Conservation (phyloP, 2,888 invertebrate species). For the Pyrochroa serraticornis region DNA sequence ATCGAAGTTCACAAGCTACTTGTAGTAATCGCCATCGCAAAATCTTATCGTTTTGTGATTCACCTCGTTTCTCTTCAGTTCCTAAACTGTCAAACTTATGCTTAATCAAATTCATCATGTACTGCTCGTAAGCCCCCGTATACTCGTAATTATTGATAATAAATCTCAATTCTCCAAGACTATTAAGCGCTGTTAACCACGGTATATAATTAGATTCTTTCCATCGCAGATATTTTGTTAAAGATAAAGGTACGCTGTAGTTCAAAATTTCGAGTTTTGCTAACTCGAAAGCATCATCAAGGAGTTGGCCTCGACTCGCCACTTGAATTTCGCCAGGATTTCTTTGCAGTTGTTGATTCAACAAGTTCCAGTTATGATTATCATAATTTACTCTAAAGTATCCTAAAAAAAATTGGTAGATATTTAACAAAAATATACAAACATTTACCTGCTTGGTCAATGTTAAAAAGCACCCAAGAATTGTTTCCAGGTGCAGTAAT, state of each 20-base stretch:
- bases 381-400: conserved; percentile 71
- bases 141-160: conserved; percentile 61
- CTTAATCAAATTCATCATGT: conserved; percentile 44
- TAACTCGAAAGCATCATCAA: conserved; percentile 74
- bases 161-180: conserved; percentile 61
- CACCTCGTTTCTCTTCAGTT: conserved; percentile 59
- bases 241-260: conserved; percentile 66
- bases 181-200: conserved; percentile 68
- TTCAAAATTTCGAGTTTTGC: conserved; percentile 65
- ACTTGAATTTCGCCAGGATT: conserved; percentile 61
- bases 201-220: conserved; percentile 70
- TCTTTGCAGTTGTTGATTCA: conserved; percentile 57
- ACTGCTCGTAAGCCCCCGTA: conserved; percentile 58
- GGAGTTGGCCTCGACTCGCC: conserved; percentile 70
- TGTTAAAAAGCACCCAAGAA: conserved; percentile 67
- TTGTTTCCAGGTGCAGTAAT: conserved; percentile 44
- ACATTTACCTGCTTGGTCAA: conserved; percentile 62
- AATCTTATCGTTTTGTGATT: conserved; percentile 64
- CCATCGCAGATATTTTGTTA: conserved; percentile 68
- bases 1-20: conserved; percentile 66
- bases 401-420: conserved; percentile 52
- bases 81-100: conserved; percentile 60
- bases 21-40: conserved; percentile 63
- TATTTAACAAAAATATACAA: neutral
- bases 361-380: conserved; percentile 62